These are phyloP conservation scores for Dendrocincla tyrannina DNA, from an alignment of 2,797 vertebrate genomes.

Conservation along the genomic window DNA sequence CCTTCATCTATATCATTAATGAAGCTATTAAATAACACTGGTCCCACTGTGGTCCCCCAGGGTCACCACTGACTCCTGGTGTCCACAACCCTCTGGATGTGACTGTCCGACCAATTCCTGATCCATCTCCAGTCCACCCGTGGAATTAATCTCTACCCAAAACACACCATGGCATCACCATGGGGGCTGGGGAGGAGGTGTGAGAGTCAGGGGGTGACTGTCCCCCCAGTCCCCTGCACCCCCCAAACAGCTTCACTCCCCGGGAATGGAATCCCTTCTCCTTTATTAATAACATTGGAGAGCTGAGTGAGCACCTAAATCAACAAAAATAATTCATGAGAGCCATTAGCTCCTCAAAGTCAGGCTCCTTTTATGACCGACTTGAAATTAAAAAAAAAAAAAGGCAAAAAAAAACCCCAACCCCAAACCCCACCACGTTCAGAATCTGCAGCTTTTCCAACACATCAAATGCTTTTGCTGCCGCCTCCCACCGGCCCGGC, in stretches of 20 bases:
- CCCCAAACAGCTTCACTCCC: background rate
- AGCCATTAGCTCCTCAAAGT: constrained; percentile 67
- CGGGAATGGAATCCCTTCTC: background rate
- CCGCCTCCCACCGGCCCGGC: constrained; percentile 57
- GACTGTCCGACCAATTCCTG: background rate
- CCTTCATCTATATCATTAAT: rapidly evolving
- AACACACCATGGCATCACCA: rapidly evolving
- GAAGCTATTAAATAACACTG: rapidly evolving
- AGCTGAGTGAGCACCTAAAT: constrained; percentile 66
- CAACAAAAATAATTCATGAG: constrained; percentile 75
- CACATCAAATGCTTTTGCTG: constrained; percentile 61
- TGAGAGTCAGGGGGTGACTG: background rate
- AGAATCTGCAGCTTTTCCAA: constrained; percentile 64
- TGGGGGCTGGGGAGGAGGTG: rapidly evolving
- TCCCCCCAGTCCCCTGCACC: background rate
- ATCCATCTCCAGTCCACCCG: rapidly evolving
- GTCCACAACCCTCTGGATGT: background rate
- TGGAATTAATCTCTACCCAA: background rate
- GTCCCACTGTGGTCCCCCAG: rapidly evolving
- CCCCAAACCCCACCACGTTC: background rate
- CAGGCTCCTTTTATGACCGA: constrained; percentile 48
- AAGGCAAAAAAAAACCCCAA: background rate
- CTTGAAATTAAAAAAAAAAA: constrained; percentile 52
- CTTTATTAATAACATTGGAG: constrained; percentile 54
- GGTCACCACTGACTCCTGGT: background rate